Evolutionary conservation across 23 tunicate genomes (phyloP).

Genomic region (Halocynthia aurantium): DNA sequence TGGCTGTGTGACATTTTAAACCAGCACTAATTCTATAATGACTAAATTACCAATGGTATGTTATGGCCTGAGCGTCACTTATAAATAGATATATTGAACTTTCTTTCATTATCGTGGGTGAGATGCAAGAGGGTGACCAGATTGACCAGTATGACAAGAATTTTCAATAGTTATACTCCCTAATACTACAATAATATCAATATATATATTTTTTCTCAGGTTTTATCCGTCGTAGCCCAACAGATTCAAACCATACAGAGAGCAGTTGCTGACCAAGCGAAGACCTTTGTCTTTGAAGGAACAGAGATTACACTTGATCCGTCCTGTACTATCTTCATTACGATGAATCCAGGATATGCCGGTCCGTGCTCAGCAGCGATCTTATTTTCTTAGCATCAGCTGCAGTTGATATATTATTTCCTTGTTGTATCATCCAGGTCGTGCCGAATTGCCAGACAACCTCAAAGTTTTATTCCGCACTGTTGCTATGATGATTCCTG

Average conservation of each 20-base stretch:
- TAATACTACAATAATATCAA: no score
- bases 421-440: conserved; percentile 68
- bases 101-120: no score
- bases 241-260: conserved; percentile 81
- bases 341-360: conserved; percentile 95
- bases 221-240: conserved; percentile 83
- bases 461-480: conserved; percentile 95
- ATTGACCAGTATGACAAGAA: no score
- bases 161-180: no score
- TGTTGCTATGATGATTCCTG: conserved; percentile 99
- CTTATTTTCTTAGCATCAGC: background rate
- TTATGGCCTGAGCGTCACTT: no score
- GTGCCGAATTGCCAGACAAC: conserved; percentile 97
- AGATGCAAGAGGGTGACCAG: no score
- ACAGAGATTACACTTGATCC: conserved; percentile 86
- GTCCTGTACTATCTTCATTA: conserved; percentile 95
- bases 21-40: no score
- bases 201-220: conserved; percentile 20
- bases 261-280: conserved; percentile 86
- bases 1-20: no score
- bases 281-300: conserved; percentile 93
- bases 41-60: no score
- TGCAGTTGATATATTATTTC: background rate
- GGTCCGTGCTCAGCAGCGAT: background rate
- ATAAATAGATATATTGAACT: no score